Base-by-base conservation (phyloP, 1,140 invertebrate species). In the Atta texana region DNA sequence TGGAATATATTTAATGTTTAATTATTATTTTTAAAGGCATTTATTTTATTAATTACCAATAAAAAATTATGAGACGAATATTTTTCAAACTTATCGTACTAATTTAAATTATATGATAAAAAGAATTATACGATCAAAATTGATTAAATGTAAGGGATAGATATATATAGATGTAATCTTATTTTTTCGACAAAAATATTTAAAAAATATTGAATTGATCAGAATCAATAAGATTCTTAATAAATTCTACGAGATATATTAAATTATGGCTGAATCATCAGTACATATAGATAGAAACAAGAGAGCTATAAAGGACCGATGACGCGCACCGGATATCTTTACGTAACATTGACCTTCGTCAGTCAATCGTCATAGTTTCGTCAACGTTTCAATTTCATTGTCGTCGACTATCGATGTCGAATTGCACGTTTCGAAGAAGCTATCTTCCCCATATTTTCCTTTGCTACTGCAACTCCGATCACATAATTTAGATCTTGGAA, bases 311-410 rank as follows among this genome's bases (percentile, higher is more conserved):
- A 44, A 68, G 51, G 66, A 64, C 12, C n/a, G 87, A 85, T 91
- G 89, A 91, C 78, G 87, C 78, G 63, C 57, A 44, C 68, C 51
- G 63, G 74, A 51, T 74, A 63, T 89, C 74, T 90, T 94, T 94
- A 94, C 90, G 86, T 93, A 94, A 94, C 93, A 93, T 93, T 94
- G 93, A 94, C 93, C 93, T 93, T 93, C 89, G 74, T 91, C 86
- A 85, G 82, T 92, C 81, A 74, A 82, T 91, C 93, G 92, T 94
- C 92, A 91, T 71, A 74, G 84, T 74, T 89, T 90, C 90, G 91
- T 92, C 93, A 91, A 87, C 84, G 39, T 77, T 80, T 68, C 81
- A 68, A 72, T 77, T 66, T 75, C 61, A 86, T 77, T 80, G 76
- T 88, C 76, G 63, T 59, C 61, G 28, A 21, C 31, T 55, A 53